Conservation (phyloP, 1,140 invertebrate genomes). For the Monomorium pharaonis region DNA sequence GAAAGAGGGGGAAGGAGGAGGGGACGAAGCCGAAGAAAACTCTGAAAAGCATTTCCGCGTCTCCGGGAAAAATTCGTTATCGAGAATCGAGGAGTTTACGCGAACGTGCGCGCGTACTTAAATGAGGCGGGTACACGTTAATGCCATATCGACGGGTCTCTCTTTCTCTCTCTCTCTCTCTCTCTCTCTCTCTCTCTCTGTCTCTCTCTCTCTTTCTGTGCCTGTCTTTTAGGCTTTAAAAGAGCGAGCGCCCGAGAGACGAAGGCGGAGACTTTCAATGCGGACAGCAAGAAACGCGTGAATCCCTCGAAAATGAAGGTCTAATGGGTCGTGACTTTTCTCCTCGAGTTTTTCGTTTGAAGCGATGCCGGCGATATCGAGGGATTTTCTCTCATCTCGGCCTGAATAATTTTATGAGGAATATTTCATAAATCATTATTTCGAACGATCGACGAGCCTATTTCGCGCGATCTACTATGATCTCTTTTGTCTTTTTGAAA, state of each 20-base stretch:
- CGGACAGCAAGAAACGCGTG: constrained; percentile 16
- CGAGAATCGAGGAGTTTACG: constrained; percentile 74
- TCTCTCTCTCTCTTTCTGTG: not conserved
- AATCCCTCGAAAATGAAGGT: constrained; percentile 37
- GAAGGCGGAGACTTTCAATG: constrained; percentile 28
- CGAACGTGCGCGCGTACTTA: constrained; percentile 74
- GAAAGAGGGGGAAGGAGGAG: too few relatives aligned
- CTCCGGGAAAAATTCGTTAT: constrained; percentile 77
- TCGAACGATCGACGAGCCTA: constrained; percentile 3
- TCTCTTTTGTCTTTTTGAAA: not conserved
- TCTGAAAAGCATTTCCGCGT: constrained; percentile 75
- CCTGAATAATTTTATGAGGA: not conserved
- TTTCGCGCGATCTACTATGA: not conserved
- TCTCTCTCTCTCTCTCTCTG: not conserved
- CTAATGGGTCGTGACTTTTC: constrained; percentile 49
- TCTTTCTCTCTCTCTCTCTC: not conserved
- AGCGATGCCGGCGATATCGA: not conserved
- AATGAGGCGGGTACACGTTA: constrained; percentile 72
- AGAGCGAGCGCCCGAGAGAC: not conserved
- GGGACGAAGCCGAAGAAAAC: constrained; percentile 56
- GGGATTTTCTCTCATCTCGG: not conserved
- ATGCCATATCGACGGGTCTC: constrained; percentile 54
- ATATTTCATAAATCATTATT: constrained; percentile 2
- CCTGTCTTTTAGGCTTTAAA: constrained; percentile 12
- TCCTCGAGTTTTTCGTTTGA: constrained; percentile 13